Evolutionary conservation across 2,113 vertebrate species (phyloP), one percentile per base, ranked within the genome.

Genomic region (Podilymbus podiceps): DNA sequence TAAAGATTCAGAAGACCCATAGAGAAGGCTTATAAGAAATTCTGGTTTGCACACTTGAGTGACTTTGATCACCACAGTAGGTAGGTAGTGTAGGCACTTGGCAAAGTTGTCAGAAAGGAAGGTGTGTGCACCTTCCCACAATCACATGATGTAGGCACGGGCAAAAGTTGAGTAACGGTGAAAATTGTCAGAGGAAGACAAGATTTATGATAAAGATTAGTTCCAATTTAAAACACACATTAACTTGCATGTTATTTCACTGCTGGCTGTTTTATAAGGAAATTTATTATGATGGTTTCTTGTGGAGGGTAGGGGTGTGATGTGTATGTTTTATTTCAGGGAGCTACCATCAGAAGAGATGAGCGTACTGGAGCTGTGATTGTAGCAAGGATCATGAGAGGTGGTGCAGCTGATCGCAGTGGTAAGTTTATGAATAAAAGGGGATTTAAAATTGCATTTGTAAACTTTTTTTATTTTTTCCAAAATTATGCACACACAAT

Each of bases 381-480:
- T 44, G 99, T 99, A 73, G 99, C 99, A 50, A 97, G 99, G 92
- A 99, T 99, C 97, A 99, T 99, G 99, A 98, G 98, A 91, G 99
- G 99, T 18, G 99, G 99, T 1, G 99, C 99, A 5, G 99, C 99
- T 4, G 99, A 99, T 96, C 98, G 99, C 89, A 99, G 99, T 17
- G 99, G 99, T 99, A 95, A 98, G 98, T 98, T 85, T 24, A 35
- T 88, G 33, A 85, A 53, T 27, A n/a, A 50, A 50, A 56, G 12
- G 42, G 44, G 10, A 44, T 85, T 76, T 60, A 15, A 74, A 62
- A 17, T 49, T 27, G 35, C 35, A 4, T 68, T 76, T 82, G 24
- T 73, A 23, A 73, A n/a, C 9, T 15, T 6, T 13, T 67, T 12
- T 35, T 64, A 13, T 6, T 13, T 67, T 12, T 35, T 64, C n/a